Evolutionary conservation across 2,888 invertebrate genomes (phyloP).

Genomic region (Heliothis peltigera): DNA sequence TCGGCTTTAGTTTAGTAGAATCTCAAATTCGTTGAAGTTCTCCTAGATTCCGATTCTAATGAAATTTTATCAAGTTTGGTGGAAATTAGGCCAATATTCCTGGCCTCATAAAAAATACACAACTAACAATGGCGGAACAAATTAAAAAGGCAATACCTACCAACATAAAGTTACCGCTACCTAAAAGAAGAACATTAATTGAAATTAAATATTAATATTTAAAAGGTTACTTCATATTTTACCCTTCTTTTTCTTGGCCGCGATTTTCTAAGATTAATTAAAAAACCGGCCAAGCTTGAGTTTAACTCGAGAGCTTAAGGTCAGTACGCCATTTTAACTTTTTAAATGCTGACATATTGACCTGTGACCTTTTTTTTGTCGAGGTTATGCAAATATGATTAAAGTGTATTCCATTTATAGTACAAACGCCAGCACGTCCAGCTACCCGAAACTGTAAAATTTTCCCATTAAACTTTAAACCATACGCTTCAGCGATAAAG

Average conservation of each 20-base stretch:
- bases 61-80: too few relatives aligned
- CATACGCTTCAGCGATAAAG: too few relatives aligned
- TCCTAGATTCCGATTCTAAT: too few relatives aligned
- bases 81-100: too few relatives aligned
- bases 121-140: neutral
- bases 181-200: conserved; percentile 16
- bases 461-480: too few relatives aligned
- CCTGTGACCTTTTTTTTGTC: conserved; percentile 29
- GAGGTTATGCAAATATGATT: conserved; percentile 12
- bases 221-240: conserved; percentile 29
- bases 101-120: neutral
- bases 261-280: conserved; percentile 52
- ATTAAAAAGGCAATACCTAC: neutral
- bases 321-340: conserved; percentile 42
- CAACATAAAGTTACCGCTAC: conserved; percentile 5
- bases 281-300: conserved; percentile 51
- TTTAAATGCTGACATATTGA: conserved; percentile 45
- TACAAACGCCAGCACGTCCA: too few relatives aligned
- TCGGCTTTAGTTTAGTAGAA: neutral
- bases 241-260: conserved; percentile 33
- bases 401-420: neutral
- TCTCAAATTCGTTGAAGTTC: too few relatives aligned
- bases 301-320: conserved; percentile 39
- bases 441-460: too few relatives aligned
- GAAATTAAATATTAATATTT: conserved; percentile 46